phyloP scores from a whole-genome alignment of 2,797 vertebrate genomes.

The Sparidentex hasta region DNA sequence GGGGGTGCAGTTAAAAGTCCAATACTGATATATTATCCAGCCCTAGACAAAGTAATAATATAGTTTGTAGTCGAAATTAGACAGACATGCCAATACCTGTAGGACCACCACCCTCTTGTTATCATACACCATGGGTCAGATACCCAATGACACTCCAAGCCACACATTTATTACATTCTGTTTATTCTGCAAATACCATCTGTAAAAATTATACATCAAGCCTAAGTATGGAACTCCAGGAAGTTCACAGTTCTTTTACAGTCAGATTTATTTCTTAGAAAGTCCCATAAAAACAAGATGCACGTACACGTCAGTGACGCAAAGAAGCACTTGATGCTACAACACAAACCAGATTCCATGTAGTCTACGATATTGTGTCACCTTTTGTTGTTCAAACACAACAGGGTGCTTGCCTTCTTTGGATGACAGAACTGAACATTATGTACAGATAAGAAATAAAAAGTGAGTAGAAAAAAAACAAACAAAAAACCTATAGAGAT shows the following conservation, averaged over 20 bases:
- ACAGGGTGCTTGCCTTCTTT: constrained; percentile 73
- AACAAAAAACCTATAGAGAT: constrained; percentile 33
- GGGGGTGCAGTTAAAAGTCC: no score
- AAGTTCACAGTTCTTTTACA: constrained; percentile 78
- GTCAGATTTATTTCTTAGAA: constrained; percentile 75
- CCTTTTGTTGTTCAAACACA: constrained; percentile 45
- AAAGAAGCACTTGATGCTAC: constrained; percentile 83
- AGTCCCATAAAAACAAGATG: constrained; percentile 79
- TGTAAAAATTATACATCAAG: constrained; percentile 88
- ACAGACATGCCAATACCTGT: not conserved
- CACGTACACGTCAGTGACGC: constrained; percentile 63
- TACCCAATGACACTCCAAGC: constrained; percentile 14
- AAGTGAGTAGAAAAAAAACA: constrained; percentile 46
- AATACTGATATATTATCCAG: no score
- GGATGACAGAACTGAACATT: constrained; percentile 58
- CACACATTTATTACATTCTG: constrained; percentile 71
- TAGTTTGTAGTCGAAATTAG: not conserved
- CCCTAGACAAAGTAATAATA: no score
- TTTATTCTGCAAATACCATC: constrained; percentile 88
- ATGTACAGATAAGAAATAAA: constrained; percentile 54
- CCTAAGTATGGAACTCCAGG: constrained; percentile 78
- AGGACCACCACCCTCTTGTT: not conserved
- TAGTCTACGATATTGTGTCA: constrained; percentile 37
- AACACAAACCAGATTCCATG: constrained; percentile 68
- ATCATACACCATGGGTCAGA: not conserved